Evolutionary conservation across 2,888 invertebrate genomes (phyloP).

Genomic region (Fragum fragum): DNA sequence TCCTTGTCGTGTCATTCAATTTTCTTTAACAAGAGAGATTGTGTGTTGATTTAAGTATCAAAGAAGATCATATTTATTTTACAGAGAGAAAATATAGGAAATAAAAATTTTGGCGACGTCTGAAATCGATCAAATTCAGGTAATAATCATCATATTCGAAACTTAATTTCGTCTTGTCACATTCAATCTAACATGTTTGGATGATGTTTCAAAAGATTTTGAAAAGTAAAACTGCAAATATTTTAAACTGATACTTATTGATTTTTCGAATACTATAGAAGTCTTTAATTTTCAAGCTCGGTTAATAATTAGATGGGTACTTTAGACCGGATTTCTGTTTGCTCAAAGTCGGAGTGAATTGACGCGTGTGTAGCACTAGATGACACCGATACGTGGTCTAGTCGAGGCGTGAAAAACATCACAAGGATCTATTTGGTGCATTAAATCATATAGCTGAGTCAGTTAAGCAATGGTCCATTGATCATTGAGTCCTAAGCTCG

Average conservation of each 20-base stretch:
- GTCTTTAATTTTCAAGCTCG: conserved; percentile 9
- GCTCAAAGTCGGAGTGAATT: not conserved
- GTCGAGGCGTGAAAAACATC: not conserved
- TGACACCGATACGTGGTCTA: not conserved
- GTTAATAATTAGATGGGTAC: conserved; percentile 1
- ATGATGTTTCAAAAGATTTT: not conserved
- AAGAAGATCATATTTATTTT: no score
- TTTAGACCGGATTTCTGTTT: conserved; percentile 7
- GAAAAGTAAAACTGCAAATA: conserved; percentile 6
- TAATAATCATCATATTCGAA: not conserved
- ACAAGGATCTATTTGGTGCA: no score
- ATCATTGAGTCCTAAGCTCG: no score
- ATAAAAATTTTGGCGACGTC: no score
- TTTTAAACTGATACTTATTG: not conserved
- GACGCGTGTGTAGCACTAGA: not conserved
- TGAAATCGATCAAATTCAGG: no score
- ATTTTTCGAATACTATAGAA: not conserved
- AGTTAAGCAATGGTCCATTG: no score
- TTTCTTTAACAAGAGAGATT: no score
- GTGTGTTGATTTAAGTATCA: no score
- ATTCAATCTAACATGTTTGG: not conserved
- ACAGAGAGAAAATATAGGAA: no score
- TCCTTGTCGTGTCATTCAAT: no score
- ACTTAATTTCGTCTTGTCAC: not conserved
- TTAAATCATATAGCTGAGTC: no score